Base-by-base conservation (phyloP, 2,797 vertebrate species). In the Alca torda region DNA sequence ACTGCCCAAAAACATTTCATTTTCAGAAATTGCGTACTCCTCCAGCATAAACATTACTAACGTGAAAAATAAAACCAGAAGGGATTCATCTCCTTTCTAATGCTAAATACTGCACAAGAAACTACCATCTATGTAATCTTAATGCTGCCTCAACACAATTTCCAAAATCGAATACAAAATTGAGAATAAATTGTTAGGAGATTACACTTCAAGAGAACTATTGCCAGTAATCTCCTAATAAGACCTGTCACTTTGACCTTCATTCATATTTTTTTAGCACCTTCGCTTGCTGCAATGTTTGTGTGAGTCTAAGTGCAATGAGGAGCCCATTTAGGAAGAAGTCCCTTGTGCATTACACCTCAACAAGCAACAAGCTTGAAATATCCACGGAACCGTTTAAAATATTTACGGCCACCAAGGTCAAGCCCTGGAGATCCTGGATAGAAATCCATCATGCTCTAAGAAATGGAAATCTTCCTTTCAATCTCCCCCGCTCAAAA, bases 11-110 rank as follows among this genome's bases (percentile, higher is more conserved):
- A 91, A 8, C 43, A 93, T 90, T 95, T 93, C 65, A 70, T 93
- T 96, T 97, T 93, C 87, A 88, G 91, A 96, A 97, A 95, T 68
- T 88, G 89, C 89, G 83, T n/a, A 60, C 73, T 94, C 48, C 24
- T 39, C 59, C 65, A 93, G 87, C 79, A 94, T 56, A 96, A 96
- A 93, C 76, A 96, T 76, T 67, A 81, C 76, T 93, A 96, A 96
- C 16, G 80, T 37, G 67, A 33, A 94, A 90, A 96, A 93, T 15
- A 90, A 90, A 95, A 91, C 18, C 74, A 95, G 79, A 89, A 94
- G 41, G 82, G 82, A 96, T 93, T 64, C 23, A 60, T 68, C 31
- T 53, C 67, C 73, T 91, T 96, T 89, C 63, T 93, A 78, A 91
- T 94, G 87, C 87, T 97, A 95, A 94, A 90, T 73, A 94, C 30